Percentiles rank a stretch among this genome's conserved stretches.
phyloP scores from a whole-genome alignment of 2,888 invertebrate genomes.

The Erpobdella octoculata region DNA sequence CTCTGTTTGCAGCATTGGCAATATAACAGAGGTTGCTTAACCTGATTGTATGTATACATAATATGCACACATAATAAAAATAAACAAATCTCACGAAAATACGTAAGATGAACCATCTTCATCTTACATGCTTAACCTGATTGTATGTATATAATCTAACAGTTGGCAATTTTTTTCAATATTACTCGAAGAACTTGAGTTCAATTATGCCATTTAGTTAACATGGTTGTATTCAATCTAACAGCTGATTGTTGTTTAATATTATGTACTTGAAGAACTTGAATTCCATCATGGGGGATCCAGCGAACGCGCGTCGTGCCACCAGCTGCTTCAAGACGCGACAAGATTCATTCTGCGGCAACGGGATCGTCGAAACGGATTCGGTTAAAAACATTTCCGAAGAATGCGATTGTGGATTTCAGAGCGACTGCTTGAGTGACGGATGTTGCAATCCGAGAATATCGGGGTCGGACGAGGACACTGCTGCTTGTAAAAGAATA shows the following conservation, averaged over 20 bases:
- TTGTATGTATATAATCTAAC: too few relatives aligned
- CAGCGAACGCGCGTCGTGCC: neutral
- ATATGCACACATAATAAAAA: too few relatives aligned
- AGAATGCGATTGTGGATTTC: slow-evolving; percentile 96
- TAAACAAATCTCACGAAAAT: too few relatives aligned
- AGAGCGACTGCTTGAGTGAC: slow-evolving; percentile 66
- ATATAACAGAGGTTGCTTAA: slow-evolving; percentile 63
- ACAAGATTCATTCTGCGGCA: slow-evolving; percentile 93
- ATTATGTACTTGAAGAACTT: slow-evolving; percentile 8
- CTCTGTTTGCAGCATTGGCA: slow-evolving; percentile 83
- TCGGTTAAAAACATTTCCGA: slow-evolving; percentile 67
- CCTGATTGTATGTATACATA: neutral
- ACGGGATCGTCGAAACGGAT: slow-evolving; percentile 71
- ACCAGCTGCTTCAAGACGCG: slow-evolving; percentile 71
- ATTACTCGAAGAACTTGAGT: too few relatives aligned
- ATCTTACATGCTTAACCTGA: too few relatives aligned
- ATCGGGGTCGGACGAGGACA: slow-evolving; percentile 31
- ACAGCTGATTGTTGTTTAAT: too few relatives aligned
- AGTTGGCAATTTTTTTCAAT: too few relatives aligned
- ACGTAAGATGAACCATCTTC: too few relatives aligned
- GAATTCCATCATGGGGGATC: neutral
- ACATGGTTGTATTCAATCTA: too few relatives aligned
- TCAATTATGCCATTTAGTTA: too few relatives aligned
- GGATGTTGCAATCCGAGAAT: slow-evolving; percentile 64
- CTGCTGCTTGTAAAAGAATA: slow-evolving; percentile 40